Conservation (phyloP, 2,113 vertebrate species). For the Leucoraja erinaceus region DNA sequence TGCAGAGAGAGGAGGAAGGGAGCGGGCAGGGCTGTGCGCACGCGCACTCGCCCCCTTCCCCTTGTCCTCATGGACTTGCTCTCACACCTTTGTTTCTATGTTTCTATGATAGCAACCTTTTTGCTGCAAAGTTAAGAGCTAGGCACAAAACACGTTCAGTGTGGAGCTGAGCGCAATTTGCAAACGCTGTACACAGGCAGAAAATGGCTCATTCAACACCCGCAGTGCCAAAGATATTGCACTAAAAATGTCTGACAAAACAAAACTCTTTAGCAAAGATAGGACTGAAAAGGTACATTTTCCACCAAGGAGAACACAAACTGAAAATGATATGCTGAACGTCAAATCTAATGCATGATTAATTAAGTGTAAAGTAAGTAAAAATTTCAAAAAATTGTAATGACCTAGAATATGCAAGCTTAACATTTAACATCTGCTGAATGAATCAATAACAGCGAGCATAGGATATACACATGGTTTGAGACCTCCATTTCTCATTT, state of each 20-base stretch:
- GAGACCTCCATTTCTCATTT: not conserved
- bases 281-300: not conserved
- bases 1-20: slow-evolving; percentile 4
- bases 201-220: not conserved
- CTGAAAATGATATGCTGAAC: not conserved
- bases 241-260: not conserved
- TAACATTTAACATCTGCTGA: not conserved
- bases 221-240: not conserved
- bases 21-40: not conserved
- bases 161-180: not conserved
- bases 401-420: too few relatives aligned
- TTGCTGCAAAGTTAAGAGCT: too few relatives aligned
- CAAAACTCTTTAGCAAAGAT: not conserved
- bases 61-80: not conserved
- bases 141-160: not conserved
- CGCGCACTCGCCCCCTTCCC: not conserved
- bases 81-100: slow-evolving; percentile 5
- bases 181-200: not conserved
- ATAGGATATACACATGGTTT: not conserved
- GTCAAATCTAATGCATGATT: not conserved
- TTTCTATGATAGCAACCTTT: not conserved
- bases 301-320: too few relatives aligned
- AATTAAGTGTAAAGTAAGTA: not conserved
- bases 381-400: not conserved
- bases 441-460: not conserved